Conservation (phyloP, 2,888 invertebrate genomes). For the Agriopis leucophaearia region DNA sequence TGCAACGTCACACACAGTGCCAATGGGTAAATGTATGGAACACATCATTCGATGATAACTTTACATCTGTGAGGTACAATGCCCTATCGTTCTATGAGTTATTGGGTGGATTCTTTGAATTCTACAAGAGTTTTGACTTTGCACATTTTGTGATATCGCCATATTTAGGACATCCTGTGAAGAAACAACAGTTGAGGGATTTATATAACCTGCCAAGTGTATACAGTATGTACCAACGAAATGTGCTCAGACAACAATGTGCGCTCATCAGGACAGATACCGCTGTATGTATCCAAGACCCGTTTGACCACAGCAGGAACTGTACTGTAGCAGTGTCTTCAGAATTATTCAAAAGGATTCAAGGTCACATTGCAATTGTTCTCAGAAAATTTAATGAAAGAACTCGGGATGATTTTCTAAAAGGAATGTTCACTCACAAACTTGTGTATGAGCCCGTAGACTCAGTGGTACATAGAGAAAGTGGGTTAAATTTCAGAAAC, state of each 20-base stretch:
- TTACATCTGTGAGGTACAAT: conserved; percentile 3
- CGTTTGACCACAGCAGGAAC: conserved; percentile 86
- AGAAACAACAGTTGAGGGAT: conserved; percentile 65
- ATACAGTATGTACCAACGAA: conserved; percentile 72
- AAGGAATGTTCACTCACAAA: conserved; percentile 43
- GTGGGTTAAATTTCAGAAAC: neutral
- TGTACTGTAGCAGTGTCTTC: conserved; percentile 61
- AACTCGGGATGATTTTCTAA: conserved; percentile 47
- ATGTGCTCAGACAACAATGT: conserved; percentile 50
- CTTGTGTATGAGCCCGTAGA: neutral
- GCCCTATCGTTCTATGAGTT: conserved; percentile 76
- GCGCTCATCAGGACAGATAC: conserved; percentile 61
- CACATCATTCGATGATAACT: conserved; percentile 75
- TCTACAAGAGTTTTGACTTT: conserved; percentile 87
- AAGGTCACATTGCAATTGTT: conserved; percentile 50
- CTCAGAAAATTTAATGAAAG: conserved; percentile 51
- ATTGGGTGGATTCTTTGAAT: conserved; percentile 88
- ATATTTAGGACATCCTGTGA: conserved; percentile 81
- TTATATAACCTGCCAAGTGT: conserved; percentile 51
- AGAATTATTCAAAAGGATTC: conserved; percentile 49
- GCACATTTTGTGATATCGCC: conserved; percentile 85
- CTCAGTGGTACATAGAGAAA: neutral
- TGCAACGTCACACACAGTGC: conserved; percentile 69
- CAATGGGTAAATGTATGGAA: conserved; percentile 86
- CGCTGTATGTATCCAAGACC: conserved; percentile 87